Evolutionary conservation across 2,113 vertebrate genomes (phyloP).

Genomic region (Lutjanus erythropterus): DNA sequence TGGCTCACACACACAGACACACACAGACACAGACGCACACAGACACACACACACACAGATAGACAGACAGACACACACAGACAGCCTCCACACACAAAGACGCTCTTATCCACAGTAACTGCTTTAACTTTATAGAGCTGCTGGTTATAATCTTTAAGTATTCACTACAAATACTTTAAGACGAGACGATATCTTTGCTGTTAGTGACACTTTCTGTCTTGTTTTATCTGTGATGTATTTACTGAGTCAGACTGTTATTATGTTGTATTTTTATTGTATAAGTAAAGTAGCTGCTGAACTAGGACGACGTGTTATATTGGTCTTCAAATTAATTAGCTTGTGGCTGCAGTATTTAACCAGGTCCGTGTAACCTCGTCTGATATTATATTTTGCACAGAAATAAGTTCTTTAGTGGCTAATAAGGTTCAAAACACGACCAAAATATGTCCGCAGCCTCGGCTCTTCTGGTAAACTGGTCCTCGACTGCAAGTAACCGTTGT

Average conservation of each 20-base stretch:
- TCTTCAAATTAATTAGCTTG: background rate
- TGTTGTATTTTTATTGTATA: too few species aligned
- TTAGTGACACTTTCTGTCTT: background rate
- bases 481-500: background rate
- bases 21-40: too few species aligned
- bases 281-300: too few species aligned
- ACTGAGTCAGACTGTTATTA: background rate
- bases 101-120: background rate
- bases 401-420: accelerated
- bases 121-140: background rate
- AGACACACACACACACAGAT: too few species aligned
- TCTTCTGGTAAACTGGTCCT: background rate
- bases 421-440: background rate
- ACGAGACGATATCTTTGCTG: too few species aligned
- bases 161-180: too few species aligned
- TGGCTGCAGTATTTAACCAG: background rate
- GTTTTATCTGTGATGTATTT: background rate
- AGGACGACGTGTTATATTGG: too few species aligned
- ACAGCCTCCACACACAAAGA: background rate
- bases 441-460: background rate
- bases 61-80: too few species aligned
- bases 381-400: background rate
- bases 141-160: background rate
- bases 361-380: background rate
- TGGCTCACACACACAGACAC: too few species aligned